Conservation (phyloP, 2,797 vertebrate genomes). For the Parambassis ranga region DNA sequence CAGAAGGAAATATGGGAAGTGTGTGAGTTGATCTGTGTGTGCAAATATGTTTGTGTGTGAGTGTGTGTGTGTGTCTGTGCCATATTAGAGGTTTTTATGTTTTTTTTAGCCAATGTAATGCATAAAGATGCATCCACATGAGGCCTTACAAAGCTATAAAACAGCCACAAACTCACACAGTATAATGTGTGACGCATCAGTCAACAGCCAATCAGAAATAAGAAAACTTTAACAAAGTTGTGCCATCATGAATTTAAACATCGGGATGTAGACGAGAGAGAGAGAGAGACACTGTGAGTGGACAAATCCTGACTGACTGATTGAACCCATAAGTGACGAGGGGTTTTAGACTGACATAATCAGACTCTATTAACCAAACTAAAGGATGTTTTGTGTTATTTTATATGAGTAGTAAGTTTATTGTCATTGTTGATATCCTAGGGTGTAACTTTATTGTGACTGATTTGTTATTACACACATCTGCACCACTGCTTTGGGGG, state of each 20-base stretch:
- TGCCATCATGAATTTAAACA: conserved; percentile 59
- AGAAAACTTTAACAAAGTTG: conserved; percentile 55
- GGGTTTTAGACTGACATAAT: conserved; percentile 67
- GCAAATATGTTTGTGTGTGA: conserved; percentile 18
- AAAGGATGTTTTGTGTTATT: conserved; percentile 74
- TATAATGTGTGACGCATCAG: conserved; percentile 44
- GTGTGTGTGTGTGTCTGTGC: conserved; percentile 41
- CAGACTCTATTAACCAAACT: conserved; percentile 81
- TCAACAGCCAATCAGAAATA: conserved; percentile 64
- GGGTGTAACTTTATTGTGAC: conserved; percentile 71
- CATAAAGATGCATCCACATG: conserved; percentile 51
- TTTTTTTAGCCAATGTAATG: conserved; percentile 66
- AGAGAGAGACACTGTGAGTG: conserved; percentile 6
- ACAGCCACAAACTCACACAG: conserved; percentile 32
- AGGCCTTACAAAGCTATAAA: conserved; percentile 44
- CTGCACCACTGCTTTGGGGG: conserved; percentile 73
- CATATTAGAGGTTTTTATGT: conserved; percentile 74
- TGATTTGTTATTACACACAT: conserved; percentile 68
- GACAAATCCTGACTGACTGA: conserved; percentile 33
- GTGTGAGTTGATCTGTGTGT: conserved; percentile 56
- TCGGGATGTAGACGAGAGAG: conserved; percentile 39
- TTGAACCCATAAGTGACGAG: conserved; percentile 37
- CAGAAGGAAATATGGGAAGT: conserved; percentile 75
- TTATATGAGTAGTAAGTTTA: conserved; percentile 73
- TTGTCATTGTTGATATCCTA: conserved; percentile 66